Base-by-base conservation (phyloP, 2,113 vertebrate species). In the Polypterus senegalus region DNA sequence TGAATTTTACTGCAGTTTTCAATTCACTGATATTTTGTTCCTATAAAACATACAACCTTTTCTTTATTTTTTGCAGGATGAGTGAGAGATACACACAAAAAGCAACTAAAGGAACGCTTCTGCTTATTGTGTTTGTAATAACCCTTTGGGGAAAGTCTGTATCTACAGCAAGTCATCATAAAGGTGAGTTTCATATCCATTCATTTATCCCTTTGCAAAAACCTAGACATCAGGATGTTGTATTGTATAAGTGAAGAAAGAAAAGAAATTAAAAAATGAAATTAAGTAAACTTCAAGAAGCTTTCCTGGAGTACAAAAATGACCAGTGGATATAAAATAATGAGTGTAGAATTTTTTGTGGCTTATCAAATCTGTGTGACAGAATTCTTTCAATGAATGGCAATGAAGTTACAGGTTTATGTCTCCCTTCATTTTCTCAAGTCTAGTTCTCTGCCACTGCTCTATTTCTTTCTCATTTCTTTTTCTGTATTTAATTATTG, bases 121-220 rank as follows among this genome's bases (percentile, higher is more conserved):
- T 97, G 69, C 82, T 95, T 73, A 87, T 95, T 83, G 86, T 93
- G 81, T 93, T 91, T 69, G 77, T 92, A 70, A 76, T 95, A 79
- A 88, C 89, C 2, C 75, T 95, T 72, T 90, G 89, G 88, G 88
- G 91, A 51, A 92, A 90, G 81, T 76, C 89, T 53, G 76, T 71
- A 48, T 85, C 81, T 61, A 84, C 88, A n/a, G 89, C 86, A 71
- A 90, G 85, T 68, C 77, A 91, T 65, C 86, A 89, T 73, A 92
- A 86, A 88, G 91, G 94, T 97, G 89, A 89, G 90, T 53, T 59
- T 27, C 27, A 53, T 65, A 64, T 1, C 54, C 0, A 9, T 69
- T 11, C 47, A 56, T 70, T 72, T 67, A 47, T 9, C 0, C 4
- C 58, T 65, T 66, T 58, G 67, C 49, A 61, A 49, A 61, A 44